phyloP scores from a whole-genome alignment of 2,888 invertebrate species.

The Drosophila falleni region DNA sequence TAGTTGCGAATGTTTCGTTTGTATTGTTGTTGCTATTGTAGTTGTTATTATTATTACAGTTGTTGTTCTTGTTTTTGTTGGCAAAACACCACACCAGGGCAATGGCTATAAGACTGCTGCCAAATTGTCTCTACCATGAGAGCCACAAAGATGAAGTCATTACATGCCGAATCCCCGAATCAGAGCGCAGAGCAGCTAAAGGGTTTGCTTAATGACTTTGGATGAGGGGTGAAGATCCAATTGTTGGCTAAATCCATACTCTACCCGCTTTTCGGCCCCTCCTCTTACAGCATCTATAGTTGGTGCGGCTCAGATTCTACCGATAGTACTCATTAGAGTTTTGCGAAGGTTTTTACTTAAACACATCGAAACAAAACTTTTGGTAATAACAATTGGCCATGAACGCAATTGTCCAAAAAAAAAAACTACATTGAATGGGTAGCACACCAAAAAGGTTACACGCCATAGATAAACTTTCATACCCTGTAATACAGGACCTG shows the following conservation, averaged over 20 bases:
- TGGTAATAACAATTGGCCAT: conserved; percentile 72
- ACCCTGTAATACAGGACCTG: neutral
- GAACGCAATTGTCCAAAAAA: conserved; percentile 46
- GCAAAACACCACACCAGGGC: conserved; percentile 50
- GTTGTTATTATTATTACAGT: conserved; percentile 38
- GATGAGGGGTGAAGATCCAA: conserved; percentile 23
- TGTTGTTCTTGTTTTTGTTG: conserved; percentile 30
- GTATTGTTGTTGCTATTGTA: conserved; percentile 33
- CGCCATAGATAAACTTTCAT: conserved; percentile 2
- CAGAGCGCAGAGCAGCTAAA: conserved; percentile 70
- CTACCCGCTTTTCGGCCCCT: neutral
- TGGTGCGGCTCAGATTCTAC: conserved; percentile 54
- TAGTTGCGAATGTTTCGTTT: conserved; percentile 73
- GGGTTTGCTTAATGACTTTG: conserved; percentile 79
- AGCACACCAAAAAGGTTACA: neutral
- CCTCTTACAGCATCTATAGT: conserved; percentile 12
- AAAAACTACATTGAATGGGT: neutral
- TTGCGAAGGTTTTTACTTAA: conserved; percentile 43
- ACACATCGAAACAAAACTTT: conserved; percentile 52
- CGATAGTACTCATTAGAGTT: conserved; percentile 76
- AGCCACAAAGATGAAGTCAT: conserved; percentile 79
- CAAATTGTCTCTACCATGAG: conserved; percentile 73
- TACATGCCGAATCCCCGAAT: conserved; percentile 65
- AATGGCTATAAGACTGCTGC: conserved; percentile 61
- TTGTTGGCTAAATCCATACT: conserved; percentile 9